Evolutionary conservation across 2,113 vertebrate species (phyloP).

Genomic region (Hippoglossus stenolepis): DNA sequence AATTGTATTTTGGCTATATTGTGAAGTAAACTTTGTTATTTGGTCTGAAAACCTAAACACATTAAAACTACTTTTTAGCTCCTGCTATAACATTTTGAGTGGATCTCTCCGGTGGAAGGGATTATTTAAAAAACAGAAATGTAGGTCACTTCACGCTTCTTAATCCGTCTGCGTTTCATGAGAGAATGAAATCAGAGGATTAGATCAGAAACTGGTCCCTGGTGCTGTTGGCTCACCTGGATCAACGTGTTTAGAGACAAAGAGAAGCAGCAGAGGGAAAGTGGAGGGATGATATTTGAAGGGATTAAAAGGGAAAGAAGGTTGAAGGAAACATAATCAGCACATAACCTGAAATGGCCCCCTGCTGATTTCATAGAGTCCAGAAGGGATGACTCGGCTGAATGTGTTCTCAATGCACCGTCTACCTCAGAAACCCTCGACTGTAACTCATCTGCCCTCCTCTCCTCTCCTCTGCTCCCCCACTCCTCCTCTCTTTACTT

Average conservation of each 20-base stretch:
- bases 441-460: slow-evolving; percentile 21
- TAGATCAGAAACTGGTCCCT: not conserved
- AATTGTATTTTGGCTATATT: too few species aligned
- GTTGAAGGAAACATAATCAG: slow-evolving; percentile 10
- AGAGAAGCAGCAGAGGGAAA: too few species aligned
- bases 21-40: too few species aligned
- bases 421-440: too few species aligned
- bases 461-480: slow-evolving; percentile 24
- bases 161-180: slow-evolving; percentile 9
- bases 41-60: too few species aligned
- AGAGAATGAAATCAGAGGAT: not conserved
- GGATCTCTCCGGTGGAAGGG: not conserved
- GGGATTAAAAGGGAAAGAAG: too few species aligned
- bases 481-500: not conserved
- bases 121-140: not conserved
- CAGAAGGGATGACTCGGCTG: slow-evolving; percentile 16
- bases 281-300: too few species aligned
- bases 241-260: not conserved
- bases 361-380: slow-evolving; percentile 8
- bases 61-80: not conserved
- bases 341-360: not conserved
- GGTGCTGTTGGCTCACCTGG: not conserved
- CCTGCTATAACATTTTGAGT: not conserved
- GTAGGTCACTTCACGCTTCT: not conserved
- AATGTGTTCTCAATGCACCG: too few species aligned